Conservation (phyloP, 2,888 invertebrate species). For the Dione vanillae region DNA sequence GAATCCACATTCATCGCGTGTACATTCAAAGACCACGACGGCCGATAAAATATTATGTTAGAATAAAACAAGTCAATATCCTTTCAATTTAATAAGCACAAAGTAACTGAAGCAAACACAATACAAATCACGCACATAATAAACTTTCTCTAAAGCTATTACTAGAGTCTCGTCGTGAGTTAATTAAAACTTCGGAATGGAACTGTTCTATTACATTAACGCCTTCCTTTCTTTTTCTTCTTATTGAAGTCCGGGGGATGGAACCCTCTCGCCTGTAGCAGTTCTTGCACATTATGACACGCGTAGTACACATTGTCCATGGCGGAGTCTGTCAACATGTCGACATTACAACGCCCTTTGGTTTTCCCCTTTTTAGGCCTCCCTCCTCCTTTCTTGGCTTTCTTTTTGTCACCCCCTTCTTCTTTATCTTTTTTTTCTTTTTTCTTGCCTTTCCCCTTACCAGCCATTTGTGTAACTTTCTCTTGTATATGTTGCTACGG, state of each 20-base stretch:
- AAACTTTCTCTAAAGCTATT: not conserved
- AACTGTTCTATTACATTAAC: constrained; percentile 49
- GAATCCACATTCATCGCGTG: too few relatives aligned
- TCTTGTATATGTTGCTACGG: constrained; percentile 41
- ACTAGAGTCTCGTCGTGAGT: not conserved
- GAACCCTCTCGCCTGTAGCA: constrained; percentile 93
- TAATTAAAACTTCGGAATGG: constrained; percentile 9
- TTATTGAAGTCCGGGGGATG: constrained; percentile 94
- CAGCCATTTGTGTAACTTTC: constrained; percentile 57
- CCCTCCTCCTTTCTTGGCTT: constrained; percentile 77
- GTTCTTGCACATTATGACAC: constrained; percentile 96
- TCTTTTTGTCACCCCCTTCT: constrained; percentile 73
- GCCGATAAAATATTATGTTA: not conserved
- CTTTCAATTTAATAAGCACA: constrained; percentile 3
- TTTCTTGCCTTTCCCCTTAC: constrained; percentile 73
- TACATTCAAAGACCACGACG: too few relatives aligned
- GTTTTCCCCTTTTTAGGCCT: constrained; percentile 83
- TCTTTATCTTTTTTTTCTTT: constrained; percentile 83
- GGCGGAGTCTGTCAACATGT: constrained; percentile 94
- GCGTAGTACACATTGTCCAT: constrained; percentile 98
- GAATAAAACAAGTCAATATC: not conserved
- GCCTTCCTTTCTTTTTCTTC: constrained; percentile 93
- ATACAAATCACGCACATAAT: constrained; percentile 7
- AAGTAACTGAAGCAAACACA: not conserved
- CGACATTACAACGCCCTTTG: constrained; percentile 88